These are phyloP conservation scores for Erebia epiphron DNA, from an alignment of 2,888 invertebrate species.

Conservation along the genomic window DNA sequence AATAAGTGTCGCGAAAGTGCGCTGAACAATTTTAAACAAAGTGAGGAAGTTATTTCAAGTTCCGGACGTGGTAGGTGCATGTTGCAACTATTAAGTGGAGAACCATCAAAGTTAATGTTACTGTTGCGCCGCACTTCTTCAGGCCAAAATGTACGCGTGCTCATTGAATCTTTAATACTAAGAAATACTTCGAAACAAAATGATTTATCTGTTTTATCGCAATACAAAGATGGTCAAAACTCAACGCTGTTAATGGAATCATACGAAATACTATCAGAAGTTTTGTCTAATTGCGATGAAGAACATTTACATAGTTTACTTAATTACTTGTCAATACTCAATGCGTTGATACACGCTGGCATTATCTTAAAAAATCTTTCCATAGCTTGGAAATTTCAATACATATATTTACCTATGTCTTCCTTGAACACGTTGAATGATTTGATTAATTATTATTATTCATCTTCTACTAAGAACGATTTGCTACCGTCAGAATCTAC, in stretches of 20 bases:
- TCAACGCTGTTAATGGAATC: conserved; percentile 57
- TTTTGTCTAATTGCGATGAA: conserved; percentile 62
- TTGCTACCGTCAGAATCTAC: conserved; percentile 40
- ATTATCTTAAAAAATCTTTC: conserved; percentile 68
- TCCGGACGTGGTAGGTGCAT: conserved; percentile 59
- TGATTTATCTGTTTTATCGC: conserved; percentile 48
- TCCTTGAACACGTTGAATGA: conserved; percentile 65
- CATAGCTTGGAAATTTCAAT: conserved; percentile 74
- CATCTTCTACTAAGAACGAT: conserved; percentile 40
- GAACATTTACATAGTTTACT: conserved; percentile 65
- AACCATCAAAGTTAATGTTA: conserved; percentile 51
- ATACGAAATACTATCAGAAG: conserved; percentile 61
- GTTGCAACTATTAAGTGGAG: conserved; percentile 54
- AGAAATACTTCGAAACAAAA: conserved; percentile 43
- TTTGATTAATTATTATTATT: conserved; percentile 58
- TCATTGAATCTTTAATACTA: conserved; percentile 62
- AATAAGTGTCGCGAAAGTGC: conserved; percentile 53
- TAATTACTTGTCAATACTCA: conserved; percentile 58
- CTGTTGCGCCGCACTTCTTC: conserved; percentile 63
- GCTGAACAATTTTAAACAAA: conserved; percentile 51
- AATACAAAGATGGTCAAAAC: conserved; percentile 64
- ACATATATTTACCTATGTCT: conserved; percentile 71
- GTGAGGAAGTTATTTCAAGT: conserved; percentile 50
- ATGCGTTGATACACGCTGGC: conserved; percentile 63
- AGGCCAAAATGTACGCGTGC: conserved; percentile 56